Evolutionary conservation across 1,140 invertebrate species (phyloP).

Genomic region (Prorops nasuta): DNA sequence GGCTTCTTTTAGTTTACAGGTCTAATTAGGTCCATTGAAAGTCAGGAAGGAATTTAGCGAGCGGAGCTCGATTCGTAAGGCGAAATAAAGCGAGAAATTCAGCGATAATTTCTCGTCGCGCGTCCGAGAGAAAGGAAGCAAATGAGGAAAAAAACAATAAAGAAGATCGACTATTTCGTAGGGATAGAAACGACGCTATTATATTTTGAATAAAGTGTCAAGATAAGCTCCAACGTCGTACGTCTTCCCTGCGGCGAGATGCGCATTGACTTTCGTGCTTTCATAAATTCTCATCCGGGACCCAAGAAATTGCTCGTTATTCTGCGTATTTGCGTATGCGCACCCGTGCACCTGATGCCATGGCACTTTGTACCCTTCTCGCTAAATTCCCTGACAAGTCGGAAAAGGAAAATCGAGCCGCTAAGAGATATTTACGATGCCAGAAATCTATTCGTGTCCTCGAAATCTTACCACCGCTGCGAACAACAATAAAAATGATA

Average conservation of each 20-base stretch:
- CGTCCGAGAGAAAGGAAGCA: background rate
- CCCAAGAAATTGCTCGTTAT: conserved; percentile 32
- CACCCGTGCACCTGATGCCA: conserved; percentile 6
- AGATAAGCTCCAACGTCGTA: background rate
- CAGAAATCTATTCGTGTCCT: too few species aligned
- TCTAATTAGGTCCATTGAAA: too few species aligned
- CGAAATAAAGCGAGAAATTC: too few species aligned
- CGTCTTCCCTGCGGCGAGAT: background rate
- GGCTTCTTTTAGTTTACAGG: too few species aligned
- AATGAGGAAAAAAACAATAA: background rate
- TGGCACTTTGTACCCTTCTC: background rate
- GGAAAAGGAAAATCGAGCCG: too few species aligned
- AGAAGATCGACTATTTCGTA: background rate
- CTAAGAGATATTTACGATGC: too few species aligned
- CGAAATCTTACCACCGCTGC: too few species aligned
- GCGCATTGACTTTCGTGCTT: conserved; percentile 17
- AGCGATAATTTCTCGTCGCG: too few species aligned
- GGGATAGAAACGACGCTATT: background rate
- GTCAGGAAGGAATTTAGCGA: too few species aligned
- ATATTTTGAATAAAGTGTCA: background rate
- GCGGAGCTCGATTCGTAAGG: too few species aligned
- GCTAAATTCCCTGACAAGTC: too few species aligned
- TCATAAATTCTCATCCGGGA: conserved; percentile 50
- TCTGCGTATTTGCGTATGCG: conserved; percentile 21
- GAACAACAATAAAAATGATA: too few species aligned